phyloP scores from a whole-genome alignment of 2,888 invertebrate species.

The Calameuta filiformis region DNA sequence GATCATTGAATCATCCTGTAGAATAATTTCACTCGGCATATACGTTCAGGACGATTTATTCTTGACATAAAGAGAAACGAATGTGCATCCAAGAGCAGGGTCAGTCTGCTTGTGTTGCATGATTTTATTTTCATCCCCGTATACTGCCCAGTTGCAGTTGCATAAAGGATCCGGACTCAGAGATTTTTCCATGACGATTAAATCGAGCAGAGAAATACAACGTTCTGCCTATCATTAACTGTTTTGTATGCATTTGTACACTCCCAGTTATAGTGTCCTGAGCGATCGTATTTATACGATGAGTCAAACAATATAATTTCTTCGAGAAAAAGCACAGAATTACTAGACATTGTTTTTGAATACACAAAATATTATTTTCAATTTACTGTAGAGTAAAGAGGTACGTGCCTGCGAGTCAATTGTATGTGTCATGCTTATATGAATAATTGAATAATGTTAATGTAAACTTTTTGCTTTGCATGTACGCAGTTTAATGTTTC shows the following conservation, averaged over 20 bases:
- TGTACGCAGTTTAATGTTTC: background rate
- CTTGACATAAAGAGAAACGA: background rate
- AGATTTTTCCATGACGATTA: background rate
- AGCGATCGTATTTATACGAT: background rate
- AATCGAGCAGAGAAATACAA: background rate
- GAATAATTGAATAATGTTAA: background rate
- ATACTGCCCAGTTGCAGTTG: background rate
- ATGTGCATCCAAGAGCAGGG: background rate
- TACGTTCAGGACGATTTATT: background rate
- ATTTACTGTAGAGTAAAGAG: background rate
- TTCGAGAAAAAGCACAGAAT: background rate
- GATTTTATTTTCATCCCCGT: background rate
- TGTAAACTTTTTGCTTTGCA: background rate
- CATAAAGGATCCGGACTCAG: background rate
- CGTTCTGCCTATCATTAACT: background rate
- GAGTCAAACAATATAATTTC: background rate
- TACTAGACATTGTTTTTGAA: background rate
- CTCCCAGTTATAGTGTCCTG: background rate
- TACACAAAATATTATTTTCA: background rate
- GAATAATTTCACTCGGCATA: background rate
- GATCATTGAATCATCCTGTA: background rate
- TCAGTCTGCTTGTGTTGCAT: background rate
- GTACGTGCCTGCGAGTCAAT: background rate
- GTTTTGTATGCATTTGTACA: background rate
- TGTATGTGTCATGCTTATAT: background rate